These are phyloP conservation scores for Ephialtes manifestator DNA, from an alignment of 2,888 invertebrate species.

Conservation along the genomic window DNA sequence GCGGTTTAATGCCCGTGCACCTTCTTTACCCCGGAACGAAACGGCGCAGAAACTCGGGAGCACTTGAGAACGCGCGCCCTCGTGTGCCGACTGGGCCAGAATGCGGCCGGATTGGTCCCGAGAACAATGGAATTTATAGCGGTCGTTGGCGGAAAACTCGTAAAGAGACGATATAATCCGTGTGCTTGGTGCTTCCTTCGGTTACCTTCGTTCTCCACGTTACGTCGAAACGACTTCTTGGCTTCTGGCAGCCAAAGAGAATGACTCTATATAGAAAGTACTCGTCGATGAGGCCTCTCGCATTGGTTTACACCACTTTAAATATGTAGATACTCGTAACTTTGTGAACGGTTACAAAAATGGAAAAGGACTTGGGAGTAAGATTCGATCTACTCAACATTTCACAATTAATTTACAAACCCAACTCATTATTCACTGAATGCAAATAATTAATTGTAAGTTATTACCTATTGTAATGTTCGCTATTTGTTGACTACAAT, in stretches of 20 bases:
- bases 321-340: constrained; percentile 1
- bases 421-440: too few species aligned
- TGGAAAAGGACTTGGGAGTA: neutral
- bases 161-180: constrained; percentile 70
- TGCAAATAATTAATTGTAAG: too few species aligned
- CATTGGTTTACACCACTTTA: constrained; percentile 23
- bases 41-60: constrained; percentile 39
- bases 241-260: constrained; percentile 46
- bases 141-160: constrained; percentile 71
- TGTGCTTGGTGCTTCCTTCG: constrained; percentile 44
- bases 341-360: neutral
- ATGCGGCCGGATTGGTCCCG: constrained; percentile 69
- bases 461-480: too few species aligned
- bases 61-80: constrained; percentile 37
- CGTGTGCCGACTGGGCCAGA: constrained; percentile 61
- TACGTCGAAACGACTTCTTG: constrained; percentile 30
- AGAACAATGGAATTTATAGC: constrained; percentile 74
- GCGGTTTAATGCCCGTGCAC: constrained; percentile 52
- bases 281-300: constrained; percentile 10
- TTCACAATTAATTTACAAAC: neutral
- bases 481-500: too few species aligned
- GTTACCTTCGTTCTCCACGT: constrained; percentile 18
- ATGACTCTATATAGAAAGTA: constrained; percentile 60
- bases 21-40: constrained; percentile 32
- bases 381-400: neutral